These are phyloP conservation scores for Actias luna DNA, from an alignment of 2,888 invertebrate species.

Conservation along the genomic window DNA sequence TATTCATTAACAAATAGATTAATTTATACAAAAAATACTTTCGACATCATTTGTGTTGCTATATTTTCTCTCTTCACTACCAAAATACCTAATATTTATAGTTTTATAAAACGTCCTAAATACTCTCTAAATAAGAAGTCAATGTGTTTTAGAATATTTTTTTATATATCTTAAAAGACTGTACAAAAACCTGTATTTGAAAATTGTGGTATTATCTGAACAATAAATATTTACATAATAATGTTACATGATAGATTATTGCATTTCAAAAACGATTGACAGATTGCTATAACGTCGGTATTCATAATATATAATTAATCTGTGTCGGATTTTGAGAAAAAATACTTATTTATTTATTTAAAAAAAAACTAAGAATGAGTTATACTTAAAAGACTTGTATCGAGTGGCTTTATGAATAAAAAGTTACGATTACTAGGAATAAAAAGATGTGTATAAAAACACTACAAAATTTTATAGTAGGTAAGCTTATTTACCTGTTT, in stretches of 20 bases:
- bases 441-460: no score
- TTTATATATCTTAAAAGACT: slow-evolving; percentile 23
- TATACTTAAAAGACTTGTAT: no score
- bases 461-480: no score
- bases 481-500: no score
- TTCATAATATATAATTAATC: background rate
- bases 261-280: background rate
- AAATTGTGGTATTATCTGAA: background rate
- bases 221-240: slow-evolving; percentile 7
- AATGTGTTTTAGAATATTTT: slow-evolving; percentile 33
- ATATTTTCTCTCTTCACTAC: background rate
- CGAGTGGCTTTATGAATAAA: no score
- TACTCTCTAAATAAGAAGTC: slow-evolving; percentile 51
- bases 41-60: no score
- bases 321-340: background rate
- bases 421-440: no score
- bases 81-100: background rate
- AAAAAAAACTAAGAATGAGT: no score
- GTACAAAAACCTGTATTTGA: slow-evolving; percentile 36
- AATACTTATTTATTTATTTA: no score
- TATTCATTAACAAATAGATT: no score
- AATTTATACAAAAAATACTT: no score
- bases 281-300: background rate
- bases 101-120: slow-evolving; percentile 53
- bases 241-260: background rate